These are phyloP conservation scores for Pangasius djambal DNA, from an alignment of 2,797 vertebrate species.

Conservation along the genomic window DNA sequence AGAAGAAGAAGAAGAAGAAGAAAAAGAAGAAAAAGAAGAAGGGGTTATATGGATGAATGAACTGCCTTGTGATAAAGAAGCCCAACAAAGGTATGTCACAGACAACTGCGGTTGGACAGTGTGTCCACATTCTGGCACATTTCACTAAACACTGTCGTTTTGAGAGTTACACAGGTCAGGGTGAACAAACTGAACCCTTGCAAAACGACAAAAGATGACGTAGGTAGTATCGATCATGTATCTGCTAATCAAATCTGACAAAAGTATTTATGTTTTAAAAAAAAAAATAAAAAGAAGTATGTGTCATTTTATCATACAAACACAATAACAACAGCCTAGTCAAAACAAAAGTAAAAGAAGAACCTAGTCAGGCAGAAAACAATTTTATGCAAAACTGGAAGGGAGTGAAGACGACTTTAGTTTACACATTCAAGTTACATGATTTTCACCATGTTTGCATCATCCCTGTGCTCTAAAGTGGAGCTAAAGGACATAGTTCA, in stretches of 20 bases:
- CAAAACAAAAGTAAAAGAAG: neutral
- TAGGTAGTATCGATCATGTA: conserved; percentile 35
- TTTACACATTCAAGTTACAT: neutral
- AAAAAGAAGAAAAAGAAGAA: too few relatives aligned
- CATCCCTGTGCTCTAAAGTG: neutral
- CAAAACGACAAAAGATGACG: conserved; percentile 49
- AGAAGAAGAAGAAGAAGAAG: too few relatives aligned
- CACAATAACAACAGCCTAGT: neutral
- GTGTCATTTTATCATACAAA: neutral
- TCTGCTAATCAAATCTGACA: neutral
- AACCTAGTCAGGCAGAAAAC: neutral
- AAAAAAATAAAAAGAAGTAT: too few relatives aligned
- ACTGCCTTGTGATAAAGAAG: neutral
- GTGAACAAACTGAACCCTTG: conserved; percentile 51
- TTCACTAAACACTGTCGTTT: neutral
- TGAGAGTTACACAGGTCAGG: conserved; percentile 47
- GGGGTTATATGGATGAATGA: neutral
- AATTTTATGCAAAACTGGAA: neutral
- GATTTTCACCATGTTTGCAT: neutral
- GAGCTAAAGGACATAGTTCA: conserved; percentile 8
- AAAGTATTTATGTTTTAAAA: neutral
- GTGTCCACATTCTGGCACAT: conserved; percentile 5
- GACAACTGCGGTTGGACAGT: neutral
- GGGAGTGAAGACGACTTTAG: neutral
- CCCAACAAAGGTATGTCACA: neutral